phyloP scores from a whole-genome alignment of 2,113 vertebrate genomes.

The Microtus oregoni region DNA sequence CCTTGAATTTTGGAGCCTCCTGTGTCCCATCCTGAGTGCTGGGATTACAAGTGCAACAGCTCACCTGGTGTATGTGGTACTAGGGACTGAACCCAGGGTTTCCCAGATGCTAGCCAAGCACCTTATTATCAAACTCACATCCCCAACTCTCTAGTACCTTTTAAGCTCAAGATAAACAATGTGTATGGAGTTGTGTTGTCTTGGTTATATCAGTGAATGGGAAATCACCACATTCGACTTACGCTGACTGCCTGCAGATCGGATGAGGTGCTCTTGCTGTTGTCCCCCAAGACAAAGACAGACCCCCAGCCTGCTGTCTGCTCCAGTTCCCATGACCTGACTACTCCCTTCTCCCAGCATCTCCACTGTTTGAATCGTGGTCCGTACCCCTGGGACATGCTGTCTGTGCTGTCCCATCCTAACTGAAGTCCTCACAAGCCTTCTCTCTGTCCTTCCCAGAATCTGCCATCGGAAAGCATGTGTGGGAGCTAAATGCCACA shows the following conservation, averaged over 20 bases:
- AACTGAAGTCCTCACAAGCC: not conserved
- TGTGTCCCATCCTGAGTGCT: not conserved
- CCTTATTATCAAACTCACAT: not conserved
- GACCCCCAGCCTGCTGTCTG: not conserved
- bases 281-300: not conserved
- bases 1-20: not conserved
- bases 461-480: not conserved
- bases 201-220: not conserved
- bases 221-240: not conserved
- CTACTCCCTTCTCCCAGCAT: not conserved
- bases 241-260: not conserved
- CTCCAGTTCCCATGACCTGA: too few relatives aligned
- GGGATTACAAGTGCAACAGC: not conserved
- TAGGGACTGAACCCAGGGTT: not conserved
- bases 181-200: not conserved
- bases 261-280: not conserved
- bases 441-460: not conserved
- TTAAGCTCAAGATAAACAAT: not conserved
- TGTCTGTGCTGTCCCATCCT: too few relatives aligned
- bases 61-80: not conserved
- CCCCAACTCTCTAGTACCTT: not conserved
- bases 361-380: not conserved
- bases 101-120: too few relatives aligned
- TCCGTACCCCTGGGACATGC: rapidly evolving
- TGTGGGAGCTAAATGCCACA: not conserved